A percentile compares a stretch with the other conserved stretches of the same genome.
These are phyloP conservation scores for Erebia aethiops DNA, from an alignment of 2,888 invertebrate genomes.

Conservation along the genomic window DNA sequence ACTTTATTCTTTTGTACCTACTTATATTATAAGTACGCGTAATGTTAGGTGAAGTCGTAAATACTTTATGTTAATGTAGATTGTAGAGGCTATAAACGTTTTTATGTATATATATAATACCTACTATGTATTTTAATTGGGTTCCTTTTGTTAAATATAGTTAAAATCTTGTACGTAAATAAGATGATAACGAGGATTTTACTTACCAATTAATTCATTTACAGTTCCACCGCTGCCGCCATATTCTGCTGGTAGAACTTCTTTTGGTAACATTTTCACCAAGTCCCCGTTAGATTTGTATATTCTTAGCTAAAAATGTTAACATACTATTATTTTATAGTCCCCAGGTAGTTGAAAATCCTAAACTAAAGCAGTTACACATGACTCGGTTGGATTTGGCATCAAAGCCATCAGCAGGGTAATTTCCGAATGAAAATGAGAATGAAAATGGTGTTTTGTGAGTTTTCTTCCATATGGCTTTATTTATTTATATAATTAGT, in stretches of 20 bases:
- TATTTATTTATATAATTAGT: too few relatives aligned
- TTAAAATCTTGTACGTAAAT: not conserved
- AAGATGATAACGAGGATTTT: not conserved
- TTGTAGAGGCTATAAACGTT: too few relatives aligned
- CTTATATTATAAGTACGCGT: too few relatives aligned
- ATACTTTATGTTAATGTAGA: too few relatives aligned
- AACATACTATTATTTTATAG: not conserved
- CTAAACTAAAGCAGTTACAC: not conserved
- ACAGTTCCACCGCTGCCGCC: constrained; percentile 84
- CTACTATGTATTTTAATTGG: too few relatives aligned
- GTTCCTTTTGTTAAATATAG: too few relatives aligned
- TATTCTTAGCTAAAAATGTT: constrained; percentile 76
- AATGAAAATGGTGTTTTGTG: not conserved
- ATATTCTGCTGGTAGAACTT: constrained; percentile 85
- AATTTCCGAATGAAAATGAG: too few relatives aligned
- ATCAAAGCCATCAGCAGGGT: too few relatives aligned
- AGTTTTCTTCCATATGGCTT: not conserved
- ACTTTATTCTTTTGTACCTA: too few relatives aligned
- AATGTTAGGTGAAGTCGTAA: too few relatives aligned
- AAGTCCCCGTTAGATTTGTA: constrained; percentile 81
- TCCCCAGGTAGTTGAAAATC: not conserved
- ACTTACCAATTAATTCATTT: constrained; percentile 75
- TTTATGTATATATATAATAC: too few relatives aligned
- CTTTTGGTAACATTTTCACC: constrained; percentile 80
- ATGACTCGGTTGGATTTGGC: too few relatives aligned